phyloP scores from a whole-genome alignment of 1,140 invertebrate genomes.

The Babylonia areolata region DNA sequence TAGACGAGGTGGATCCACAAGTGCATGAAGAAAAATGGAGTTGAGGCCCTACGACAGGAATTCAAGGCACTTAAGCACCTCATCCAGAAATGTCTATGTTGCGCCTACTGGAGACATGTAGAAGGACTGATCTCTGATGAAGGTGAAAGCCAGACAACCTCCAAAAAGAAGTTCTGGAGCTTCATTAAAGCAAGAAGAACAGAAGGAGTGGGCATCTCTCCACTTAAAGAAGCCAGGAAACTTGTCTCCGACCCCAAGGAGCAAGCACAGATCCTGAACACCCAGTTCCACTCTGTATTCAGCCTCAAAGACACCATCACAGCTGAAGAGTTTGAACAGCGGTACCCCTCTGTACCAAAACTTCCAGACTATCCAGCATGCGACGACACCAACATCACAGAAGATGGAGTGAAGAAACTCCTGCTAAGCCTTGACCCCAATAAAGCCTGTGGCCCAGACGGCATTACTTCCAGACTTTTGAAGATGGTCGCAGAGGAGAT shows the following conservation, averaged over 20 bases:
- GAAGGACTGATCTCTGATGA: not conserved
- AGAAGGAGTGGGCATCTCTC: not conserved
- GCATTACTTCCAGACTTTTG: constrained; percentile 27
- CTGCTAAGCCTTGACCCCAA: constrained; percentile 34
- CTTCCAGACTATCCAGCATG: not conserved
- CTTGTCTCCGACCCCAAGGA: not conserved
- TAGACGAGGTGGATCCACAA: not conserved
- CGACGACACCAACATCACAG: not conserved
- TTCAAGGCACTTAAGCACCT: not conserved
- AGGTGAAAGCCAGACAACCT: not conserved
- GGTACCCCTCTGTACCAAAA: not conserved
- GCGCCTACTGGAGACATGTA: not conserved
- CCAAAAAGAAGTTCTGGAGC: not conserved
- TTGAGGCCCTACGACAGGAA: not conserved
- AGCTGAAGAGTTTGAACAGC: not conserved
- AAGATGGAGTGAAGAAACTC: constrained; percentile 25
- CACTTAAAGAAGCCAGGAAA: not conserved
- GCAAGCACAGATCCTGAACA: not conserved
- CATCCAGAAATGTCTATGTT: not conserved
- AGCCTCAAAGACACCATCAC: not conserved
- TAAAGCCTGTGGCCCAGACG: constrained; percentile 40
- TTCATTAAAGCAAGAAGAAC: not conserved
- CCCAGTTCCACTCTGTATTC: not conserved
- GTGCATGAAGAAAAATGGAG: not conserved
- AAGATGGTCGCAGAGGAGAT: constrained; percentile 33